These are phyloP conservation scores for Dexiosoma caninum DNA, from an alignment of 2,888 invertebrate species.

Conservation along the genomic window DNA sequence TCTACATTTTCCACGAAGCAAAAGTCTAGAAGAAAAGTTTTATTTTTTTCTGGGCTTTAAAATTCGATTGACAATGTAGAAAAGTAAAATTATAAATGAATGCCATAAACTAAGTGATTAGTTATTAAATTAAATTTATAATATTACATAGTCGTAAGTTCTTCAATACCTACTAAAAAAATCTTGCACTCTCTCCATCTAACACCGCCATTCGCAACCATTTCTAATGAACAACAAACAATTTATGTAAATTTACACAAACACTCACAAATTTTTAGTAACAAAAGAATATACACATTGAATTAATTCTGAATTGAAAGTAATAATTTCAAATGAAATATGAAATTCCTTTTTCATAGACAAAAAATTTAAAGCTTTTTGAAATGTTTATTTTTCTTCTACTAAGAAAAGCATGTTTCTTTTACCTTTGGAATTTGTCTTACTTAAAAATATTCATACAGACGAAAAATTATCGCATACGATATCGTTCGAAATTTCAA, in stretches of 20 bases:
- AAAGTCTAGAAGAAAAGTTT: slow-evolving; percentile 43
- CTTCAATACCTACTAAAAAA: not conserved
- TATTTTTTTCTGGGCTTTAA: slow-evolving; percentile 38
- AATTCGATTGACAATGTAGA: slow-evolving; percentile 20
- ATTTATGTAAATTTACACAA: no score
- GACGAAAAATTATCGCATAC: no score
- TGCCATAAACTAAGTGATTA: slow-evolving; percentile 77
- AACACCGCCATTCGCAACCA: no score
- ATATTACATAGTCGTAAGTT: slow-evolving; percentile 4
- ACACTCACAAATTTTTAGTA: not conserved
- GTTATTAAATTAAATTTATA: slow-evolving; percentile 70
- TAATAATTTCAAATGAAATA: not conserved
- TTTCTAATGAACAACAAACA: slow-evolving; percentile 6
- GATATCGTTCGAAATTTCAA: no score
- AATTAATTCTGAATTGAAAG: slow-evolving; percentile 26
- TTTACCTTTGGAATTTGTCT: slow-evolving; percentile 34
- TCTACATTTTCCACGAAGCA: not conserved
- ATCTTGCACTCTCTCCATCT: not conserved
- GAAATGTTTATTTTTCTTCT: slow-evolving; percentile 23
- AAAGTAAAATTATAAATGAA: slow-evolving; percentile 50
- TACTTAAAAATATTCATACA: not conserved
- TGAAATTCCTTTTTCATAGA: not conserved
- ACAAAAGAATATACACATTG: not conserved
- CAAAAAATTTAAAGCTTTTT: slow-evolving; percentile 30
- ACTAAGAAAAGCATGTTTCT: slow-evolving; percentile 45